These are phyloP conservation scores for Machimus atricapillus DNA, from an alignment of 2,888 invertebrate species.

Conservation along the genomic window DNA sequence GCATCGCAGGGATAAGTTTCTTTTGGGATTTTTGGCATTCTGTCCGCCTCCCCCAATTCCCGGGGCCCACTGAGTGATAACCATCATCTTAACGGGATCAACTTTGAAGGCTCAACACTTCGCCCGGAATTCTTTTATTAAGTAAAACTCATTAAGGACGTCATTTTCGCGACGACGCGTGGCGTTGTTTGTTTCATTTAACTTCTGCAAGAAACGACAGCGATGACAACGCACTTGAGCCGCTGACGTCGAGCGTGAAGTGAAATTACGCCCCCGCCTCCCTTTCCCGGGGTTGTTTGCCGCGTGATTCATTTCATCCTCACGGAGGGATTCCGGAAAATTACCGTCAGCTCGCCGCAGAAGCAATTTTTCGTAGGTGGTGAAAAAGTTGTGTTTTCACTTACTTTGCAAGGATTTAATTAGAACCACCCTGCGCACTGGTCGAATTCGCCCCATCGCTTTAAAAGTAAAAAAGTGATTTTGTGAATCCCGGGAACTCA, in stretches of 20 bases:
- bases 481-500: not conserved
- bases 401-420: not conserved
- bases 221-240: constrained; percentile 6
- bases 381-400: not conserved
- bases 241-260: not conserved
- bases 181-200: not conserved
- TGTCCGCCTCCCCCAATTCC: not conserved
- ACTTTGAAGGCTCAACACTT: constrained; percentile 4
- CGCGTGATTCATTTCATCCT: not conserved
- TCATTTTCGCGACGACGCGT: not conserved
- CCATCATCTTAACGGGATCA: constrained; percentile 32
- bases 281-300: not conserved
- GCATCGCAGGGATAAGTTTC: not conserved
- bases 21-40: constrained; percentile 9
- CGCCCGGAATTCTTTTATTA: constrained; percentile 14
- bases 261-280: not conserved
- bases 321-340: not conserved
- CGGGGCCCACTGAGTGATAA: constrained; percentile 11
- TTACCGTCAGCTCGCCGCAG: not conserved
- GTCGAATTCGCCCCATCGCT: not conserved
- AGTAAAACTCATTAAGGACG: constrained; percentile 11
- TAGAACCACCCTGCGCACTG: not conserved
- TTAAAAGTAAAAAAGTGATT: not conserved
- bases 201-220: not conserved
- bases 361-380: not conserved